Base-by-base conservation (phyloP, 2,797 vertebrate species). In the Alectoris magna region DNA sequence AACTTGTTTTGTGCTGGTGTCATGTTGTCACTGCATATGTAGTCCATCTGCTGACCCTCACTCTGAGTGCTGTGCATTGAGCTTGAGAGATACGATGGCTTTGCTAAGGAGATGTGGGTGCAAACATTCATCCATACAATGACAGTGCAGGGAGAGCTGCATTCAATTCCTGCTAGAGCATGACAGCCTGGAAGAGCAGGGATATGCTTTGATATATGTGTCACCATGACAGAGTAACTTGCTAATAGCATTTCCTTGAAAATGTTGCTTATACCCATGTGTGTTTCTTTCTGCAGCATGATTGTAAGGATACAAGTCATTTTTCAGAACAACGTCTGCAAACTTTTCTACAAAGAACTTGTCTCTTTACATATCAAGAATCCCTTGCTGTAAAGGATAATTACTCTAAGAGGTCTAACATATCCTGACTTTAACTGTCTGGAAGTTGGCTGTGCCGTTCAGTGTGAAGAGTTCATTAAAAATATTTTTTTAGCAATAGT, bases 51-150 rank as follows among this genome's bases (percentile, higher is more conserved):
- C 21, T 13, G 19, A 51, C 8, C 10, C 21, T 73, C n/a, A 6
- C 34, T 74, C 16, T 27, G 31, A 79, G 38, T 8, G 11, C 1
- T 26, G 58, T 56, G 18, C 15, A 18, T 46, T 0, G 0, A n/a
- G 49, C 46, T 6, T 7, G 3, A 46, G 21, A 29, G 19, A 4
- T 83, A 38, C 49, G 26, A 27, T 71, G 38, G 8, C 8, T 88
- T 81, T 71, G 11, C 31, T 26, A 34, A 56, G n/a, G 55, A 49
- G 70, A 71, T 11, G 17, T 74, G 31, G 44, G 10, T 27, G 14
- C 26, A 74, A 31, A 46, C 19, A 23, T 55, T 78, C 31, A 27
- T 17, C 55, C 39, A 10, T 18, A 46, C 24, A 53, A 1, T 29
- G 70, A 51, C 0, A 2, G 46, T 34, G 15, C 16, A 48, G 23